Percentiles rank a stretch among this genome's conserved stretches.
phyloP scores from a whole-genome alignment of 2,888 invertebrate genomes.

The Perizoma affinitatum region DNA sequence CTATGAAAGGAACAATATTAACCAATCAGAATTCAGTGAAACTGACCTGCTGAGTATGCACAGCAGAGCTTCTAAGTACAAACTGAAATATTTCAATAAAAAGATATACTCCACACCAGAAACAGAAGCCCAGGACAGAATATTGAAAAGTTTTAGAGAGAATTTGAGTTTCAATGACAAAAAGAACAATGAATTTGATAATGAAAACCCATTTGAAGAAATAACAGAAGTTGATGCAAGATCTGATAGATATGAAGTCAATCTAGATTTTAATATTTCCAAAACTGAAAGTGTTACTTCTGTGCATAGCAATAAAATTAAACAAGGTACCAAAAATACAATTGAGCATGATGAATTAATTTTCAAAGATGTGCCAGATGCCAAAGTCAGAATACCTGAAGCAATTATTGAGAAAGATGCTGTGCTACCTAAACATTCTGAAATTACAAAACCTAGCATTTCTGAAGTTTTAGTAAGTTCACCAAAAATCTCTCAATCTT shows the following conservation, averaged over 20 bases:
- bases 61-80: constrained; percentile 66
- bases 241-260: constrained; percentile 28
- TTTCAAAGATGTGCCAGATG: constrained; percentile 28
- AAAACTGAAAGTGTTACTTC: constrained; percentile 24
- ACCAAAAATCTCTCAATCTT: constrained; percentile 1
- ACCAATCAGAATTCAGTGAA: constrained; percentile 60
- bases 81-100: constrained; percentile 71
- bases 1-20: constrained; percentile 68
- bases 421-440: not conserved
- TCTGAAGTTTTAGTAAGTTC: not conserved
- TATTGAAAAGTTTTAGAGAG: constrained; percentile 49
- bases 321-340: constrained; percentile 12
- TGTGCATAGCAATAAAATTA: constrained; percentile 12
- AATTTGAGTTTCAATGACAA: constrained; percentile 31
- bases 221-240: constrained; percentile 19
- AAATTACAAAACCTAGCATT: not conserved
- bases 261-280: constrained; percentile 31
- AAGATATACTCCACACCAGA: constrained; percentile 65
- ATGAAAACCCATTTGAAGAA: constrained; percentile 19
- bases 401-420: constrained; percentile 13
- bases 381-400: constrained; percentile 10
- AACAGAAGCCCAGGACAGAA: constrained; percentile 59
- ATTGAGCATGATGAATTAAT: constrained; percentile 19
- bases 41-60: constrained; percentile 69
- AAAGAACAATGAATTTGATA: constrained; percentile 17